Base-by-base conservation (phyloP, 2,888 invertebrate genomes). In the Plagodis pulveraria region DNA sequence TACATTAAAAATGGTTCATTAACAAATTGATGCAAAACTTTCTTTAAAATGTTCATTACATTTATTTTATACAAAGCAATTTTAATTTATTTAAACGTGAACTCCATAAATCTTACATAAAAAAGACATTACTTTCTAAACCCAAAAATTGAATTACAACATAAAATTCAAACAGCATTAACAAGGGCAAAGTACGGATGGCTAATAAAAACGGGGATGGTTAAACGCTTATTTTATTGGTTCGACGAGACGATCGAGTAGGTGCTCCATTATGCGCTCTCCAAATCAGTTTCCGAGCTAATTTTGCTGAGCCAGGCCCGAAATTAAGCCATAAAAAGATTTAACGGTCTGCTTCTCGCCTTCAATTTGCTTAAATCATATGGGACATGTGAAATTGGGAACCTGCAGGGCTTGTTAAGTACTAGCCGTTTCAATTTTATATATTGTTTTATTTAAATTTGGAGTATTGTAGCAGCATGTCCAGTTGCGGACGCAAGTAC, bases 321-420 rank as follows among this genome's bases (percentile, higher is more conserved):
- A 58, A 72, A 74, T 73, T 61, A 71, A 69, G 67, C 68, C 67
- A 62, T 79, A 73, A 78, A 81, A 80, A 75, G 74, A 76, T 77
- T 78, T 78, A 67, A 76, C 76, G 72, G 79, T 73, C 75, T 71
- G 69, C 68, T 73, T 73, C 74, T 72, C 71, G 56, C 72, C 71
- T 77, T 69, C 72, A 77, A 77, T 77, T 80, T 70, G 68, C 68
- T 73, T 76, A 78, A 80, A 78, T 76, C 71, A 72, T 72, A 74
- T 68, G 70, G 74, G 70, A 70, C 70, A 73, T 63, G 71, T 71
- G 75, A 73, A 56, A 35, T 49, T 56, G 35, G 40, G 42, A 49
- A 52, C 41, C 52, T 48, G 11, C 36, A 41, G n/a, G 33, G 35
- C 54, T 57, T 50, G 54, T 53, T 41, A 43, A 22, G 11, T 10